A percentile compares a stretch with the other conserved stretches of the same genome.
Evolutionary conservation across 2,888 invertebrate species (phyloP).

Genomic region (Thera obeliscata): DNA sequence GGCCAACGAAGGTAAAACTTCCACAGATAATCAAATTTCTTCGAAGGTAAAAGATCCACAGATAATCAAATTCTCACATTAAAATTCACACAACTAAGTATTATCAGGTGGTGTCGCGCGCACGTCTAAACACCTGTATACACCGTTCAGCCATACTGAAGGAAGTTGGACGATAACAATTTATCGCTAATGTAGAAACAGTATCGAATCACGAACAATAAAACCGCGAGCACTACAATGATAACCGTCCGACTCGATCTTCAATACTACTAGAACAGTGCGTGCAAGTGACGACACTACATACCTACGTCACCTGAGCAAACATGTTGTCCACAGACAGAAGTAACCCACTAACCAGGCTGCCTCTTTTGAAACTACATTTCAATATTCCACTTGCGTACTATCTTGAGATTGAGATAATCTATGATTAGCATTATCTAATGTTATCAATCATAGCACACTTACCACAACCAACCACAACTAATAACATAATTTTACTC

Average conservation of each 20-base stretch:
- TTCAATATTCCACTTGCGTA: constrained; percentile 45
- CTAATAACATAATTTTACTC: neutral
- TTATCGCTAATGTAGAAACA: constrained; percentile 56
- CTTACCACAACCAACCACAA: constrained; percentile 20
- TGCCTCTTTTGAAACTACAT: constrained; percentile 40
- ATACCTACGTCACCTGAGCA: constrained; percentile 39
- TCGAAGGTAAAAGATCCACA: constrained; percentile 23
- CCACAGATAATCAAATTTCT: constrained; percentile 38
- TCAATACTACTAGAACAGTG: constrained; percentile 31
- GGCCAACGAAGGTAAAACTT: constrained; percentile 34
- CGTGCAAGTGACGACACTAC: constrained; percentile 41
- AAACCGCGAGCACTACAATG: constrained; percentile 35
- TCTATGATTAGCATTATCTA: constrained; percentile 52
- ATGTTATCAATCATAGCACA: constrained; percentile 16
- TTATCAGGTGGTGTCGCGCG: constrained; percentile 55
- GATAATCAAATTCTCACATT: constrained; percentile 42
- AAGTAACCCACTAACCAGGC: constrained; percentile 42
- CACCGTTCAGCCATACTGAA: constrained; percentile 66
- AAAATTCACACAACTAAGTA: constrained; percentile 42
- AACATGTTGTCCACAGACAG: constrained; percentile 49
- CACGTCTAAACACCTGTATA: constrained; percentile 69
- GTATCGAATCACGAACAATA: constrained; percentile 48
- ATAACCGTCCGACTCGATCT: constrained; percentile 32
- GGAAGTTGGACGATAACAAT: constrained; percentile 63
- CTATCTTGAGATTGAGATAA: constrained; percentile 65